phyloP scores from a whole-genome alignment of 2,888 invertebrate species.

The Drosophila pegasa region DNA sequence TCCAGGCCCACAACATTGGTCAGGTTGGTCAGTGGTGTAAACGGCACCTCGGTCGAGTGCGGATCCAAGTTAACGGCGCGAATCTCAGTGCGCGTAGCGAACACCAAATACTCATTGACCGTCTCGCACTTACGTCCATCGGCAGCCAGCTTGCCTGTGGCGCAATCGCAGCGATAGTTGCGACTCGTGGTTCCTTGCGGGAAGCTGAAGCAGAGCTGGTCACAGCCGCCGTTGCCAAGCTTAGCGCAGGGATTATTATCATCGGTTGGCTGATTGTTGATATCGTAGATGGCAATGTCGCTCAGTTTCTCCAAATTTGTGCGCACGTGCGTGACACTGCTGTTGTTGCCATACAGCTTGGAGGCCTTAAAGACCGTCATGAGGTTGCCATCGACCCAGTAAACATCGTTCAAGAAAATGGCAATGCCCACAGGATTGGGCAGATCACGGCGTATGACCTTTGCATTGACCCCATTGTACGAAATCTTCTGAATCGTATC shows the following conservation, averaged over 20 bases:
- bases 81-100: constrained; percentile 97
- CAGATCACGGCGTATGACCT: constrained; percentile 93
- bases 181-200: constrained; percentile 88
- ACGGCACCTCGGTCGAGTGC: constrained; percentile 91
- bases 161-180: constrained; percentile 94
- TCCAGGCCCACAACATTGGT: constrained; percentile 98
- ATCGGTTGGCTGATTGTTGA: constrained; percentile 93
- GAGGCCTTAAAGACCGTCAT: constrained; percentile 93
- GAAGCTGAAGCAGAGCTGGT: constrained; percentile 97
- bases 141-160: constrained; percentile 91
- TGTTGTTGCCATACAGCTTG: constrained; percentile 90
- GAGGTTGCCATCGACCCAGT: constrained; percentile 97
- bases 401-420: constrained; percentile 92
- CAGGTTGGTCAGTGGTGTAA: constrained; percentile 92
- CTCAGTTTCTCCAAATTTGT: constrained; percentile 94
- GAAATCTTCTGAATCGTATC: constrained; percentile 98
- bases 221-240: constrained; percentile 93
- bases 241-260: constrained; percentile 92
- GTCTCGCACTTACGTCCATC: constrained; percentile 91
- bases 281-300: constrained; percentile 96
- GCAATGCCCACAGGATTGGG: constrained; percentile 98
- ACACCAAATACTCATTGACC: constrained; percentile 95
- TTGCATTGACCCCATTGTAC: constrained; percentile 91
- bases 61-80: constrained; percentile 95
- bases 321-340: constrained; percentile 90